These are phyloP conservation scores for Rachycentron canadum DNA, from an alignment of 2,797 vertebrate species.

Conservation along the genomic window DNA sequence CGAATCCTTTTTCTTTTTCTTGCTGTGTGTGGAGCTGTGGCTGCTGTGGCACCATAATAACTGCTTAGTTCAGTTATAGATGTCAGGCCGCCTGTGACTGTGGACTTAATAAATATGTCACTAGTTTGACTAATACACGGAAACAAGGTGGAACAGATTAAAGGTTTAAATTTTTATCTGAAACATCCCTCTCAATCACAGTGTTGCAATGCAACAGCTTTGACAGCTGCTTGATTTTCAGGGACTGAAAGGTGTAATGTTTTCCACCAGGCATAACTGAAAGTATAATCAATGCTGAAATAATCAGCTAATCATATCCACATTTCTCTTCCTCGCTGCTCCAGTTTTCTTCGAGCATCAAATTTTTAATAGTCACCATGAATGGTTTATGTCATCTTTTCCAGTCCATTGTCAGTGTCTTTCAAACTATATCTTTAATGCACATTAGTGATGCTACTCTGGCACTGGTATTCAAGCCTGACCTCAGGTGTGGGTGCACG, in stretches of 20 bases:
- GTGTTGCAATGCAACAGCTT: not conserved
- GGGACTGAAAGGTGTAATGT: not conserved
- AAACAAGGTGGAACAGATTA: conserved; percentile 46
- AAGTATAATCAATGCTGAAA: conserved; percentile 28
- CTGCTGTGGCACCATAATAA: conserved; percentile 16
- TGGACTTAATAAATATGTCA: conserved; percentile 43
- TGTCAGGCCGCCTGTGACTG: conserved; percentile 25
- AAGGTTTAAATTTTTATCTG: conserved; percentile 24
- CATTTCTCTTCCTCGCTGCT: conserved; percentile 11
- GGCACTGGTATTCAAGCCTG: conserved; percentile 20
- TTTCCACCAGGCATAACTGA: conserved; percentile 16
- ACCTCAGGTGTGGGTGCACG: conserved; percentile 13
- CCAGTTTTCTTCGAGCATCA: conserved; percentile 22
- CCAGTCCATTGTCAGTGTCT: conserved; percentile 30
- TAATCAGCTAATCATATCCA: conserved; percentile 16
- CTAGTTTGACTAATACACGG: conserved; percentile 31
- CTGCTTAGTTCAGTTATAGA: conserved; percentile 10
- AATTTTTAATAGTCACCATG: conserved; percentile 21
- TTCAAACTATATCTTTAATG: conserved; percentile 32
- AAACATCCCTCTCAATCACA: conserved; percentile 23
- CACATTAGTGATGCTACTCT: conserved; percentile 40
- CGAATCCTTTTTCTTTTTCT: not conserved
- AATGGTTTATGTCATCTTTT: conserved; percentile 31
- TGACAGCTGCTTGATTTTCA: conserved; percentile 4
- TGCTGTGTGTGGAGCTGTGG: conserved; percentile 5